A percentile compares a stretch with the other conserved stretches of the same genome.
Evolutionary conservation across 2,888 invertebrate genomes (phyloP).

Genomic region (Eubasilissa splendida): DNA sequence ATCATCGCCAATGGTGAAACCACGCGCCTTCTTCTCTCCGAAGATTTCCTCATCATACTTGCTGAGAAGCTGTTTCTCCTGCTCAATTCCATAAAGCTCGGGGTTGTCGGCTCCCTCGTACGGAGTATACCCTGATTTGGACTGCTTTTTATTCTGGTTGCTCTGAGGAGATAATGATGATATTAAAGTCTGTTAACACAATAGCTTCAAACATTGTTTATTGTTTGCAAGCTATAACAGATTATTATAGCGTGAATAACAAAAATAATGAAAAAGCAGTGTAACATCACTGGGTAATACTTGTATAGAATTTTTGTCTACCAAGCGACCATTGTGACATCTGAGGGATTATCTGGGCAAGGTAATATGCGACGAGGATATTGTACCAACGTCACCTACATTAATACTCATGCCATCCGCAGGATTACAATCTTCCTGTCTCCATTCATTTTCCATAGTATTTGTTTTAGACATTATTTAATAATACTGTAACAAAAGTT

Average conservation of each 20-base stretch:
- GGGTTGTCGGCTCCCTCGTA: conserved; percentile 86
- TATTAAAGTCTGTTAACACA: neutral
- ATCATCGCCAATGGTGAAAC: conserved; percentile 85
- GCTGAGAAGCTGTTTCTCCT: conserved; percentile 80
- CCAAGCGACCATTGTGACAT: conserved; percentile 8
- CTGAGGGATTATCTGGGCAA: neutral
- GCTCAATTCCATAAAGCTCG: conserved; percentile 78
- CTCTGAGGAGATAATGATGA: conserved; percentile 72
- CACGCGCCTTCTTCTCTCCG: conserved; percentile 77
- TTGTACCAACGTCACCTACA: too few species aligned
- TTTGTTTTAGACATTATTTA: too few species aligned
- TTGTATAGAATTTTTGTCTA: neutral
- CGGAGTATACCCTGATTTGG: conserved; percentile 86
- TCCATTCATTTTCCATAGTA: too few species aligned
- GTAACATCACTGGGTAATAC: conserved; percentile 28
- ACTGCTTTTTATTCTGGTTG: conserved; percentile 86
- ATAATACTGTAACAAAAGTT: too few species aligned
- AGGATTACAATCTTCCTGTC: too few species aligned
- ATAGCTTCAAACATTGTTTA: too few species aligned
- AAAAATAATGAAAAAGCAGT: neutral
- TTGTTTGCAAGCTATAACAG: too few species aligned
- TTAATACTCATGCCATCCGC: too few species aligned
- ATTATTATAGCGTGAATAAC: too few species aligned
- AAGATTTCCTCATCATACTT: conserved; percentile 97
- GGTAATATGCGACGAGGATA: neutral